Percentiles rank a stretch among this genome's conserved stretches.
These are phyloP conservation scores for Brachionichthys hirsutus DNA, from an alignment of 2,113 vertebrate species.

Conservation along the genomic window DNA sequence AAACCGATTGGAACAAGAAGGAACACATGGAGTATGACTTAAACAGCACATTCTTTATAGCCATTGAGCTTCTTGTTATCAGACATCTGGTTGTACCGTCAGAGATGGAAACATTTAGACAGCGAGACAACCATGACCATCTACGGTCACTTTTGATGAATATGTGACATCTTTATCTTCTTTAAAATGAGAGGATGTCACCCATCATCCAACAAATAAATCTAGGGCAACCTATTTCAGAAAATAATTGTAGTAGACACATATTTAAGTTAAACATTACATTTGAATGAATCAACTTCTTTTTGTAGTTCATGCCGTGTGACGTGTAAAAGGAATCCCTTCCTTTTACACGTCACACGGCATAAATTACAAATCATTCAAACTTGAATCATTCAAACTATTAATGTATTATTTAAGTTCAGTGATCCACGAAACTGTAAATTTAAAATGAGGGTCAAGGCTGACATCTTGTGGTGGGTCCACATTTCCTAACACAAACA, in stretches of 20 bases:
- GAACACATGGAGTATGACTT: constrained; percentile 8
- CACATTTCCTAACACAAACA: constrained; percentile 1
- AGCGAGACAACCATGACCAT: too few species aligned
- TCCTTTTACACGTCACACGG: too few species aligned
- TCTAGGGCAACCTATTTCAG: not conserved
- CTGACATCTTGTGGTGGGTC: constrained; percentile 74
- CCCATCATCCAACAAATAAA: not conserved
- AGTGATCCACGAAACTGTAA: not conserved
- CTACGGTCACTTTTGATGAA: not conserved
- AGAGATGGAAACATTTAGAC: too few species aligned
- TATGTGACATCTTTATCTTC: too few species aligned
- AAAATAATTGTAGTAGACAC: not conserved
- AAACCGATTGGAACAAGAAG: not conserved
- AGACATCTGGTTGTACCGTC: constrained; percentile 1
- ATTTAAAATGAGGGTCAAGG: constrained; percentile 21
- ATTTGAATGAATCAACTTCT: not conserved
- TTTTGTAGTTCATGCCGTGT: too few species aligned
- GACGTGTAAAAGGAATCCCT: not conserved
- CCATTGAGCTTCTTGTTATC: not conserved
- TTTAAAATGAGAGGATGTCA: not conserved
- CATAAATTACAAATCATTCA: too few species aligned
- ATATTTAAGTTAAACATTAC: not conserved
- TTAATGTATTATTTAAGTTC: constrained; percentile 18
- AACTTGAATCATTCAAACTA: not conserved
- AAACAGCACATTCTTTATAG: too few species aligned